These are phyloP conservation scores for Resseliella maxima DNA, from an alignment of 2,888 invertebrate species.

Conservation along the genomic window DNA sequence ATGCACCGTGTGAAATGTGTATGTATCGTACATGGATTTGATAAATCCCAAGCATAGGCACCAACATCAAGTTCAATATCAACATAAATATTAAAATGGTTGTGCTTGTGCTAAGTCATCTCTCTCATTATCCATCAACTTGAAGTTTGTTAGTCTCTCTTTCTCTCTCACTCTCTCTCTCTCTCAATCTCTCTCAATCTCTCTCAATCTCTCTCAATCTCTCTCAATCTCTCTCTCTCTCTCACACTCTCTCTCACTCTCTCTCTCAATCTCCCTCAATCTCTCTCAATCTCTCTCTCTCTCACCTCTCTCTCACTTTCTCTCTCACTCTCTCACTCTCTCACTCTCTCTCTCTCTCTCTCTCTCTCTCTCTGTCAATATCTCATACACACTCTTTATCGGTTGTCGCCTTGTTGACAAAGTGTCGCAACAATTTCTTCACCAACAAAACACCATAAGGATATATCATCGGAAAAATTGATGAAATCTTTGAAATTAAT, in stretches of 20 bases:
- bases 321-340: neutral
- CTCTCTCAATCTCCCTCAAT: neutral
- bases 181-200: neutral
- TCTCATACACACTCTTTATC: neutral
- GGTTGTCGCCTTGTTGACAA: neutral
- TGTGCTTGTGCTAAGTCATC: neutral
- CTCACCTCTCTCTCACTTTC: neutral
- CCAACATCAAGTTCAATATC: slow-evolving; percentile 48
- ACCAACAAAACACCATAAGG: neutral
- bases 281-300: neutral
- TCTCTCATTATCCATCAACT: neutral
- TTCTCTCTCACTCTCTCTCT: neutral
- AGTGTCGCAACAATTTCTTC: neutral
- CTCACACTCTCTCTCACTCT: too few relatives aligned
- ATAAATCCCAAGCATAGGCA: slow-evolving; percentile 32
- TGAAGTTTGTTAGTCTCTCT: neutral
- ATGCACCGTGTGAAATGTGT: neutral
- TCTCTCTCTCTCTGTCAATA: too few relatives aligned
- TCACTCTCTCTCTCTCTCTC: neutral
- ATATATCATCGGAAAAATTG: neutral
- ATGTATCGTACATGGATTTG: neutral
- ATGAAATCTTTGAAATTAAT: neutral
- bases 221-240: neutral
- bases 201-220: too few relatives aligned
- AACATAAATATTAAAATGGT: neutral